Percentiles rank a stretch among this genome's conserved stretches.
These are phyloP conservation scores for Ploceus nigricollis DNA, from an alignment of 2,113 vertebrate genomes.

Conservation along the genomic window DNA sequence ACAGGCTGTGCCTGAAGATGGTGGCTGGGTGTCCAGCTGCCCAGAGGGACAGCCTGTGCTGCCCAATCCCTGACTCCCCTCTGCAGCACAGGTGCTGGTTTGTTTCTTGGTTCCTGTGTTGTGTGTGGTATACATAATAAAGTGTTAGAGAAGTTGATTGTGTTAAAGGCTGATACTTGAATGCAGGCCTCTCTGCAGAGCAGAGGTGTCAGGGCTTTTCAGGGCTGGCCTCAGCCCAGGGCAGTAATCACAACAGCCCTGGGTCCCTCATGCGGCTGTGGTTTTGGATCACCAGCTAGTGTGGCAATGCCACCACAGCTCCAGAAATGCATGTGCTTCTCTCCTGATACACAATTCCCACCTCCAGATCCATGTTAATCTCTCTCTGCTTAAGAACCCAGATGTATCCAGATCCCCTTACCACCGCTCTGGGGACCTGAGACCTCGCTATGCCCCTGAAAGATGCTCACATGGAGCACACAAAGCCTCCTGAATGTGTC, in stretches of 20 bases:
- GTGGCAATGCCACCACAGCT: not conserved
- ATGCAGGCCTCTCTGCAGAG: fast-evolving
- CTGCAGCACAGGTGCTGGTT: not conserved
- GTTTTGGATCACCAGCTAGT: not conserved
- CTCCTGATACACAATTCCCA: not conserved
- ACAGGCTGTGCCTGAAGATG: not conserved
- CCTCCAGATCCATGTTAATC: not conserved
- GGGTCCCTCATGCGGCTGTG: not conserved
- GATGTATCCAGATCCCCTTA: not conserved
- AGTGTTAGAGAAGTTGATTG: not conserved
- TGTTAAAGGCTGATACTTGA: not conserved
- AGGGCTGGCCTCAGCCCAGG: not conserved
- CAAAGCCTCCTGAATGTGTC: not conserved
- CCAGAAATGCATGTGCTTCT: not conserved
- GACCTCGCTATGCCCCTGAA: not conserved
- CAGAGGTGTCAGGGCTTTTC: not conserved
- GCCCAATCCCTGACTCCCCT: not conserved
- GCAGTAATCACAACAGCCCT: not conserved
- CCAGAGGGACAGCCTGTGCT: not conserved
- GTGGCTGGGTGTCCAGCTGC: not conserved
- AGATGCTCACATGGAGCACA: not conserved
- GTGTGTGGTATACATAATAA: slow-evolving; percentile 5
- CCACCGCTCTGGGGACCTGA: not conserved
- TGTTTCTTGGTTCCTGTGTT: not conserved
- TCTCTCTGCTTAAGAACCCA: not conserved